Base-by-base conservation (phyloP, 2,888 invertebrate species). In the Vanessa cardui region DNA sequence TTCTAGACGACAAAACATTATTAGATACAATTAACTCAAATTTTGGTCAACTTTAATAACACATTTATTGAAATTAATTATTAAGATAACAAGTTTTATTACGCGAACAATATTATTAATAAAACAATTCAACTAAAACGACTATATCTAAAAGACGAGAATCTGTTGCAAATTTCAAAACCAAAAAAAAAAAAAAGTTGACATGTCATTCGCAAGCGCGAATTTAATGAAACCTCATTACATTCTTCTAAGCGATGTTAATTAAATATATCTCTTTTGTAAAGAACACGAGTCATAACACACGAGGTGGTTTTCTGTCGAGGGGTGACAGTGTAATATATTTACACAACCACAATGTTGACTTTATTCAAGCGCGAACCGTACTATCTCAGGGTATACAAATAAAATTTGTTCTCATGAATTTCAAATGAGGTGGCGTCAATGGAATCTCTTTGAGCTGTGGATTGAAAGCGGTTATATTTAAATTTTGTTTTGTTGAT, bases 401-500 rank as follows among this genome's bases (percentile, higher is more conserved):
- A 68, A 70, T 68, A 70, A 70, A 70, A 68, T 68, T 70, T 70
- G 70, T 68, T 70, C 68, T 46, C 68, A 70, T 70, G 70, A 70
- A 70, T 70, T 49, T 60, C 6, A 52, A 68, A 70, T 65, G 70
- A 64, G 68, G n/a, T 12, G 49, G 54, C 46, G 63, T 58, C 67
- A 62, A 54, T 62, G 47, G 33, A 44, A 18, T 52, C 46, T 47
- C 60, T 33, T 64, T 56, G 52, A 54, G 52, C 52, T 26, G 52
- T 56, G 62, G 44, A 63, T 56, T 63, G 15, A 45, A 45, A 9
- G 26, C 15, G 21, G 16, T 39, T 31, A 45, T 62, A 56, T 54
- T 20, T 52, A 52, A 44, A 39, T 62, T 52, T 47, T n/a, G 47
- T 54, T 54, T 54, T 54, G 52, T 54, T 54, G 52, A 54, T 31